These are phyloP conservation scores for Struthidea cinerea DNA, from an alignment of 2,113 vertebrate genomes.

Conservation along the genomic window DNA sequence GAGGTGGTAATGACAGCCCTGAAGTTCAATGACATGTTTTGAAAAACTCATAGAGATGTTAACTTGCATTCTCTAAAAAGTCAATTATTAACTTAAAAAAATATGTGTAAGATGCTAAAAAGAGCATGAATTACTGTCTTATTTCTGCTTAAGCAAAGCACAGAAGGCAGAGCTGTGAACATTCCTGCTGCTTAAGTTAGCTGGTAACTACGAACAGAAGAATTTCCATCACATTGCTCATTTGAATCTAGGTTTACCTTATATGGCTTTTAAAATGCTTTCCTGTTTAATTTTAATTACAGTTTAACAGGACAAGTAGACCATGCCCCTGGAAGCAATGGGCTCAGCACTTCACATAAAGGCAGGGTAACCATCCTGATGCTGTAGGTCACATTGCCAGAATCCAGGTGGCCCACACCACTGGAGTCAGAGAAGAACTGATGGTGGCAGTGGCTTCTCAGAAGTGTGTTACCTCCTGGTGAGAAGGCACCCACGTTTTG, in stretches of 20 bases:
- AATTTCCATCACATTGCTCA: not conserved
- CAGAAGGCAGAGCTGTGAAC: not conserved
- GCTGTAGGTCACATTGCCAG: not conserved
- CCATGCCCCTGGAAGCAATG: not conserved
- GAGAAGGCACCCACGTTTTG: not conserved
- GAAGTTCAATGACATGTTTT: not conserved
- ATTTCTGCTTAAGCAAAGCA: not conserved
- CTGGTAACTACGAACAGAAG: not conserved
- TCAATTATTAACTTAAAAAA: not conserved
- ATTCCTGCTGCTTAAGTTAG: not conserved
- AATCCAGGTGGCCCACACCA: not conserved
- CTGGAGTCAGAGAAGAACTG: not conserved
- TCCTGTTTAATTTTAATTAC: not conserved
- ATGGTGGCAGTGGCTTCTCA: not conserved
- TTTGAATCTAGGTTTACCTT: not conserved
- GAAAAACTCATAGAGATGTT: not conserved
- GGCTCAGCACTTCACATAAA: not conserved
- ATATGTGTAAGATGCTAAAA: not conserved
- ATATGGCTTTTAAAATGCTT: not conserved
- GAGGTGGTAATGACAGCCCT: constrained; percentile 10
- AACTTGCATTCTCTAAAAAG: not conserved
- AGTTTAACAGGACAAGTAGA: not conserved
- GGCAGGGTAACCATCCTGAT: not conserved
- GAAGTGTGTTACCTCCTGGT: not conserved
- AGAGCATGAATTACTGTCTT: not conserved